Conservation (phyloP, 92 coral and sea anemone genomes). For the Epizoanthus illoricatus region DNA sequence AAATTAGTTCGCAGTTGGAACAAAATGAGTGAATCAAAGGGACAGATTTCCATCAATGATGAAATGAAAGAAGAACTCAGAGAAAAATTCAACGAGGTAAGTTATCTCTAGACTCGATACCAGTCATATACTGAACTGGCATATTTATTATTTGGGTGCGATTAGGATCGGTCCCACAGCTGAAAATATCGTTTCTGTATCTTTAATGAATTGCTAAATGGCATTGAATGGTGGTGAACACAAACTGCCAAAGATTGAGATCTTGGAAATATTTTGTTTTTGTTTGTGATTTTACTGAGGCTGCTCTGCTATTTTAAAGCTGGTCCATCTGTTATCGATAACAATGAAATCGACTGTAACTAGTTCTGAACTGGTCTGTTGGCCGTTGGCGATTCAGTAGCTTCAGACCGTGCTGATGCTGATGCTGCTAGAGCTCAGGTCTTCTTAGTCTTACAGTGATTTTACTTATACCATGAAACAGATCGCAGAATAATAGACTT, state of each 20-base stretch:
- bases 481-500: neutral
- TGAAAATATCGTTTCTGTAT: neutral
- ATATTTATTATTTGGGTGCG: neutral
- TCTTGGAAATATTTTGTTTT: too few species aligned
- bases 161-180: neutral
- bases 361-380: too few species aligned
- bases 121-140: neutral
- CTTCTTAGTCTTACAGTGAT: neutral
- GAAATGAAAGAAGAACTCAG: slow-evolving; percentile 36
- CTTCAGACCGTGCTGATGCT: neutral
- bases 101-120: neutral
- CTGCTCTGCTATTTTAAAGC: too few species aligned
- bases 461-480: too few species aligned
- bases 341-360: too few species aligned
- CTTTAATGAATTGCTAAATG: neutral
- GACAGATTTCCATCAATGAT: slow-evolving; percentile 34
- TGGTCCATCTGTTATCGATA: too few species aligned
- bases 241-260: too few species aligned
- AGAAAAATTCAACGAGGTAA: slow-evolving; percentile 32
- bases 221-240: neutral
- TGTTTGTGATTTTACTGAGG: too few species aligned
- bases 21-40: slow-evolving; percentile 25
- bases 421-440: neutral
- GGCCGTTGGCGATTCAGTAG: neutral
- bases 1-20: neutral